Evolutionary conservation across 2,113 vertebrate species (phyloP).

Genomic region (Aix galericulata): DNA sequence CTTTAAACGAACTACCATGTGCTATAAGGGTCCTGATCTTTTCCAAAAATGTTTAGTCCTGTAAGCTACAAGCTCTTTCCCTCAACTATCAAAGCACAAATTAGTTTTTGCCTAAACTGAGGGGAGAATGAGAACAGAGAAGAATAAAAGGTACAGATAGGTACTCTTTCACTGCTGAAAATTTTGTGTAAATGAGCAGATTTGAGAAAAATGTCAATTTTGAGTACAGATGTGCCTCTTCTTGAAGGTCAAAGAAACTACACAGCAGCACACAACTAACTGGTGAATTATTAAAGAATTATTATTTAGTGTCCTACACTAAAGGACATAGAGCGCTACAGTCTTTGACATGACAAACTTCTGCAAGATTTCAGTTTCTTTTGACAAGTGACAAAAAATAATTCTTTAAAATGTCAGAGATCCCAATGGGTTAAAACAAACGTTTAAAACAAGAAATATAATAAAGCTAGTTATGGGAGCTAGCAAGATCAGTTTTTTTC

Average conservation of each 20-base stretch:
- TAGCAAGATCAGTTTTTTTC: background rate
- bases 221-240: background rate
- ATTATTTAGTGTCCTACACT: background rate
- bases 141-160: background rate
- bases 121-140: background rate
- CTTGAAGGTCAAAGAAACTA: background rate
- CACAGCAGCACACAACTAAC: background rate
- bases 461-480: background rate
- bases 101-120: background rate
- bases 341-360: background rate
- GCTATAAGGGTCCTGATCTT: background rate
- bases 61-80: background rate
- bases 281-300: background rate
- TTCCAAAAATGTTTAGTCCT: background rate
- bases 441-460: background rate
- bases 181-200: background rate
- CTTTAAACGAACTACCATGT: background rate
- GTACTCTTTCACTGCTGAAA: background rate
- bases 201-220: background rate
- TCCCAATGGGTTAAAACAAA: background rate
- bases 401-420: background rate
- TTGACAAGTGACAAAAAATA: background rate
- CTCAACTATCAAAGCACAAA: background rate
- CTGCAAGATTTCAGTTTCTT: background rate
- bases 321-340: background rate